Evolutionary conservation across 1,140 invertebrate genomes (phyloP).

Genomic region (Ptiloglossa arizonensis): DNA sequence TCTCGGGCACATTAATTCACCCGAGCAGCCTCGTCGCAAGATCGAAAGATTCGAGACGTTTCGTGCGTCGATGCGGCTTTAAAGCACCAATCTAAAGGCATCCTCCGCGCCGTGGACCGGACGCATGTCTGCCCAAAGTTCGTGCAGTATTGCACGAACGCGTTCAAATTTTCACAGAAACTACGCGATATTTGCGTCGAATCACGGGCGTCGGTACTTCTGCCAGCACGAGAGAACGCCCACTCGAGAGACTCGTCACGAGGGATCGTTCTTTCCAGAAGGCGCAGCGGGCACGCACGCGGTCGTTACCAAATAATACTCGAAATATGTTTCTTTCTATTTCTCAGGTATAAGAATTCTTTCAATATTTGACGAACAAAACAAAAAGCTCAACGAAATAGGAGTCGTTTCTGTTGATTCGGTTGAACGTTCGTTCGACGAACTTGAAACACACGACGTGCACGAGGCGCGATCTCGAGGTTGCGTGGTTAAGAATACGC

Average conservation of each 20-base stretch:
- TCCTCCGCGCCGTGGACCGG: conserved; percentile 5
- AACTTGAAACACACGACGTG: background rate
- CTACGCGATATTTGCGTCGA: background rate
- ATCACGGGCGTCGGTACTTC: background rate
- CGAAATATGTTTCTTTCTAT: background rate
- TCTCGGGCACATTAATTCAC: conserved; percentile 3
- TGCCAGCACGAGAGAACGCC: conserved; percentile 5
- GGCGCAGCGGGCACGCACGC: conserved; percentile 48
- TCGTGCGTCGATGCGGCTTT: conserved; percentile 10
- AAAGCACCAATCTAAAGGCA: conserved; percentile 18
- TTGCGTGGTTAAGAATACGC: conserved; percentile 54
- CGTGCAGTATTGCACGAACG: conserved; percentile 21
- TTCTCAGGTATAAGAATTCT: background rate
- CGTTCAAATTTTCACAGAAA: conserved; percentile 21
- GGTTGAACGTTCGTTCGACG: background rate
- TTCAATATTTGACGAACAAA: background rate
- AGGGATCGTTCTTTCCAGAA: conserved; percentile 45
- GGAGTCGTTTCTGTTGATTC: background rate
- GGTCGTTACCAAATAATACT: conserved; percentile 35
- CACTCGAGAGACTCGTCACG: conserved; percentile 20
- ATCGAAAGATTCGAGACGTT: background rate
- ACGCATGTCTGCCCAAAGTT: conserved; percentile 13
- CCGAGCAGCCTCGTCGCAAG: background rate
- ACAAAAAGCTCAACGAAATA: background rate
- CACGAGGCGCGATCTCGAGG: conserved; percentile 19